A percentile compares a stretch with the other conserved stretches of the same genome.
Conservation (phyloP, 2,888 invertebrate species). For the Zaprionus obscuricornis region DNA sequence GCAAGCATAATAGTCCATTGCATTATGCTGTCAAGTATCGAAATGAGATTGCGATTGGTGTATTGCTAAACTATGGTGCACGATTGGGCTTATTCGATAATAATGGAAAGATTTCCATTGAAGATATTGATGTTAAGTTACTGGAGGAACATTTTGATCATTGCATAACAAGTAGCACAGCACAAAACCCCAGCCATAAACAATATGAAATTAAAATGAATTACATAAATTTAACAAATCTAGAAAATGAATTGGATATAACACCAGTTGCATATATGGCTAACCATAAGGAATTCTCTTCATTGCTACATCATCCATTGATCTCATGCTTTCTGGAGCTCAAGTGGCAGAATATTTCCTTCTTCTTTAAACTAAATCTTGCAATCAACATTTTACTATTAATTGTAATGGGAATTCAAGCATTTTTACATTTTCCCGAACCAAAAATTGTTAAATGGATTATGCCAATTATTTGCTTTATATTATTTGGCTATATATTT, state of each 20-base stretch:
- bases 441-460: conserved; percentile 85
- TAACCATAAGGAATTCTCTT: conserved; percentile 86
- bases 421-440: conserved; percentile 87
- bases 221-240: conserved; percentile 86
- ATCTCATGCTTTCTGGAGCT: conserved; percentile 90
- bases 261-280: conserved; percentile 90
- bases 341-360: conserved; percentile 91
- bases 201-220: conserved; percentile 89
- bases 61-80: conserved; percentile 88
- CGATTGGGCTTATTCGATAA: conserved; percentile 88
- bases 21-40: conserved; percentile 90
- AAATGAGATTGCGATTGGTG: conserved; percentile 86
- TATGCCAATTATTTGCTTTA: conserved; percentile 80
- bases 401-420: conserved; percentile 87
- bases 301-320: conserved; percentile 90
- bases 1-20: conserved; percentile 87
- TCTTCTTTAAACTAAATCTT: conserved; percentile 89
- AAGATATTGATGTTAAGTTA: conserved; percentile 88
- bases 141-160: conserved; percentile 89
- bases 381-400: conserved; percentile 88
- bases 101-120: conserved; percentile 87
- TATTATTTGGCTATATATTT: not conserved
- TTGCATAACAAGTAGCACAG: conserved; percentile 87
- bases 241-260: conserved; percentile 86
- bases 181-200: conserved; percentile 87